Percentiles rank a stretch among this genome's conserved stretches.
These are phyloP conservation scores for Melanostigma gelatinosum DNA, from an alignment of 2,113 vertebrate species.

Conservation along the genomic window DNA sequence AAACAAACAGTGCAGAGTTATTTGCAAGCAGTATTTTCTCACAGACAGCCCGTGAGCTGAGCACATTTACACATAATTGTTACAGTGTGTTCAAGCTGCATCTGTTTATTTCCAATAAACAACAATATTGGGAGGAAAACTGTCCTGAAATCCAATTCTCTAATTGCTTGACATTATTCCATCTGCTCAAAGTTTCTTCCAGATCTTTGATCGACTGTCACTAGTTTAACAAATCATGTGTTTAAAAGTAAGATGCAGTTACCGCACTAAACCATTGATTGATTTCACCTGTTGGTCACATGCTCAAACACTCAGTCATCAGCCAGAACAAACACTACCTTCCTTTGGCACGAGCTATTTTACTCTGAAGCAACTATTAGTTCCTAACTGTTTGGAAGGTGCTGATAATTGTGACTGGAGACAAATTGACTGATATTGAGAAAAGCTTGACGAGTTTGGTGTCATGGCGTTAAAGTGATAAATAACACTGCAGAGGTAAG, in stretches of 20 bases:
- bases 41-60: slow-evolving; percentile 6
- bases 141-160: slow-evolving; percentile 30
- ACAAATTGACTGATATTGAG: too few species aligned
- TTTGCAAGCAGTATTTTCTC: slow-evolving; percentile 17
- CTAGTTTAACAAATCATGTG: slow-evolving; percentile 1
- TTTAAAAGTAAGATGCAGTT: not conserved
- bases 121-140: slow-evolving; percentile 11
- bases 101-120: slow-evolving; percentile 49
- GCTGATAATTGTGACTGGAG: not conserved
- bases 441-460: not conserved
- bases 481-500: too few species aligned
- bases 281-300: slow-evolving; percentile 1
- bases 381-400: not conserved
- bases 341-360: not conserved
- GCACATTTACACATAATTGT: slow-evolving; percentile 37
- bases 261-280: not conserved
- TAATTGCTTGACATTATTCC: slow-evolving; percentile 41
- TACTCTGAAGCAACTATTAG: not conserved
- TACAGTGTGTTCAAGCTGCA: slow-evolving; percentile 42
- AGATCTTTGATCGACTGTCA: slow-evolving; percentile 8
- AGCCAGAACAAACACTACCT: not conserved
- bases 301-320: not conserved
- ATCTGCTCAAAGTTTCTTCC: slow-evolving; percentile 25
- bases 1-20: slow-evolving; percentile 42
- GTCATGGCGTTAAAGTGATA: too few species aligned